Evolutionary conservation across 1,140 invertebrate genomes (phyloP), one percentile per base, ranked within the genome.

Genomic region (Cherax quadricarinatus): DNA sequence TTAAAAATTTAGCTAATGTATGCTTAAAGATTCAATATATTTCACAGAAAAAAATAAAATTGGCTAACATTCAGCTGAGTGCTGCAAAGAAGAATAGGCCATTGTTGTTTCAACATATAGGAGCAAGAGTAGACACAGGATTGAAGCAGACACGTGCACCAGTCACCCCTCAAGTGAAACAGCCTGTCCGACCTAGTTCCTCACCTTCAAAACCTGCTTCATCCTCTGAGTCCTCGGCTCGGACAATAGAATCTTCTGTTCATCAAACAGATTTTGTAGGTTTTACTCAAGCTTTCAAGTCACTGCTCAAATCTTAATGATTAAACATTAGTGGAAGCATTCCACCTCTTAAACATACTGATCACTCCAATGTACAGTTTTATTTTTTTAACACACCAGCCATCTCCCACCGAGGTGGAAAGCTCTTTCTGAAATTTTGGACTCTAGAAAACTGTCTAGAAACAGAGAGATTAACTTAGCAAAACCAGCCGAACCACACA

Each of bases 31-130:
- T 5, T 66, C 18, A 5, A 66, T 62, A 21, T 66, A 16, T 85
- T 41, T 79, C 49, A 16, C 91, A 92, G 91, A 92, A 88, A 84
- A 92, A 88, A 80, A 18, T 92, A 66, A 92, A 92, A 78, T 62
- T 92, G 18, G 86, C 86, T 0, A 92, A 83, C 57, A 82, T 92
- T 84, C 91, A 92, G 49, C 51, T 92, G 57, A 92, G 70, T 53
- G 30, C 66, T 16, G 86, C 86, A 12, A 81, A 83, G 10, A 88
- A 88, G 62, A 92, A 92, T 21, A 92, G 88, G 21, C 91, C 91
- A 4, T 48, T 92, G 62, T 12, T 92, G 86, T 92, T 92, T 75
- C 91, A 86, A 2, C 70, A 92, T 73, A 86, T 92, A 41, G 79
- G 78, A 48, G n/a, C 91, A 12, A 81, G 86, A 80, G 86, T 92